Conservation (phyloP, 2,113 vertebrate genomes). For the Eira barbara region DNA sequence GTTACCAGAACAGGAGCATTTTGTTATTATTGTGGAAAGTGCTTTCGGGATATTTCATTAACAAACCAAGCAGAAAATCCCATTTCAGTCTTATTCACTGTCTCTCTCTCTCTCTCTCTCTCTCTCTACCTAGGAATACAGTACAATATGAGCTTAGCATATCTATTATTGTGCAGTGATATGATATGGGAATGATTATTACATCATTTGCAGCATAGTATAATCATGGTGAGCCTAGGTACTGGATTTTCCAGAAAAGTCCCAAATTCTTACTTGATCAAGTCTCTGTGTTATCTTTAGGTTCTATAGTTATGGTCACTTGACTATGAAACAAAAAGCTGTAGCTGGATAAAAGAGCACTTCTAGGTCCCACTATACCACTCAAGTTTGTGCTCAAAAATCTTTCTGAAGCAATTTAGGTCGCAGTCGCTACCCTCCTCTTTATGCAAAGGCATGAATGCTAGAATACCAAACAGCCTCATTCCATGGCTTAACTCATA, state of each 20-base stretch:
- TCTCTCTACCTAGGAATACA: neutral
- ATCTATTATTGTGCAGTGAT: neutral
- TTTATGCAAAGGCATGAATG: neutral
- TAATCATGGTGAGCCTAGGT: neutral
- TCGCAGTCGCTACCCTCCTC: neutral
- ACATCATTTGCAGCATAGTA: neutral
- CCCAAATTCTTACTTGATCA: neutral
- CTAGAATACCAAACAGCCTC: neutral
- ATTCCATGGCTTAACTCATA: neutral
- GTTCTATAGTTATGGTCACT: neutral
- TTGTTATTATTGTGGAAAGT: constrained; percentile 12
- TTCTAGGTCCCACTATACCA: neutral
- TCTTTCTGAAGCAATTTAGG: neutral
- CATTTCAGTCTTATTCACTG: neutral
- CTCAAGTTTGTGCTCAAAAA: neutral
- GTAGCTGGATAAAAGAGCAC: neutral
- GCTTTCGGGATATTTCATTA: constrained; percentile 39
- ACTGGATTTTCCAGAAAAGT: neutral
- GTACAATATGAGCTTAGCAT: neutral
- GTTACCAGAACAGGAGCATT: neutral
- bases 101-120: neutral
- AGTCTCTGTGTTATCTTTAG: neutral
- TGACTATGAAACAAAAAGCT: neutral
- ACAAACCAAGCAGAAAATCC: constrained; percentile 57
- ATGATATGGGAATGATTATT: neutral